Evolutionary conservation across 2,888 invertebrate genomes (phyloP).

Genomic region (Ornithoptera alexandrae): DNA sequence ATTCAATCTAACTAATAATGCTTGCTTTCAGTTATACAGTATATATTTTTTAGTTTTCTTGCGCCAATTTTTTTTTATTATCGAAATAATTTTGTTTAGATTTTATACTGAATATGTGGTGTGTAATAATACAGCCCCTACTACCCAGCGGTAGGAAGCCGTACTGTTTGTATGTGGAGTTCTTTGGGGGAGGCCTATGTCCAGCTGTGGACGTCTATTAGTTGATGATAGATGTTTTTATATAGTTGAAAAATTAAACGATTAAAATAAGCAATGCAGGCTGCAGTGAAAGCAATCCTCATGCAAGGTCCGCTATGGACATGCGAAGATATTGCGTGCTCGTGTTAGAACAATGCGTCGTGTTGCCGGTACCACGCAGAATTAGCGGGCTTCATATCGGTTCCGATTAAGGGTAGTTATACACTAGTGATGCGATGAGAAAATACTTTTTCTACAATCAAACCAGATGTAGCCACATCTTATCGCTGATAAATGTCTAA

Average conservation of each 20-base stretch:
- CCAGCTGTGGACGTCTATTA: too few species aligned
- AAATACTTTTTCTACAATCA: neutral
- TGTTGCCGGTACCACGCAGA: constrained; percentile 7
- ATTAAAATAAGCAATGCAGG: neutral
- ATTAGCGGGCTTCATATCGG: constrained; percentile 18
- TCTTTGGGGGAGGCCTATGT: too few species aligned
- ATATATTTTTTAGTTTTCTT: too few species aligned
- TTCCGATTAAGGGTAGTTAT: constrained; percentile 4
- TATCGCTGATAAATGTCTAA: too few species aligned
- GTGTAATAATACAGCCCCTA: too few species aligned
- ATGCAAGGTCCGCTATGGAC: neutral
- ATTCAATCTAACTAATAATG: neutral
- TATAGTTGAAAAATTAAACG: neutral
- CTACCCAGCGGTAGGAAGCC: too few species aligned
- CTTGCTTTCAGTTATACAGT: too few species aligned
- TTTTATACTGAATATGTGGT: too few species aligned
- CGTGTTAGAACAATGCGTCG: constrained; percentile 25
- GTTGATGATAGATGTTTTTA: neutral
- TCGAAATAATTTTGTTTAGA: too few species aligned
- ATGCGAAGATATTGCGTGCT: constrained; percentile 9
- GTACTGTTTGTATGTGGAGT: too few species aligned
- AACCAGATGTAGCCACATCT: too few species aligned
- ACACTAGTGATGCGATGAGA: constrained; percentile 1
- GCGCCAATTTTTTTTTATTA: too few species aligned
- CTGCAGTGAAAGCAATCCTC: constrained; percentile 19